Base-by-base conservation (phyloP, 2,888 invertebrate genomes). In the Epinotia nisella region DNA sequence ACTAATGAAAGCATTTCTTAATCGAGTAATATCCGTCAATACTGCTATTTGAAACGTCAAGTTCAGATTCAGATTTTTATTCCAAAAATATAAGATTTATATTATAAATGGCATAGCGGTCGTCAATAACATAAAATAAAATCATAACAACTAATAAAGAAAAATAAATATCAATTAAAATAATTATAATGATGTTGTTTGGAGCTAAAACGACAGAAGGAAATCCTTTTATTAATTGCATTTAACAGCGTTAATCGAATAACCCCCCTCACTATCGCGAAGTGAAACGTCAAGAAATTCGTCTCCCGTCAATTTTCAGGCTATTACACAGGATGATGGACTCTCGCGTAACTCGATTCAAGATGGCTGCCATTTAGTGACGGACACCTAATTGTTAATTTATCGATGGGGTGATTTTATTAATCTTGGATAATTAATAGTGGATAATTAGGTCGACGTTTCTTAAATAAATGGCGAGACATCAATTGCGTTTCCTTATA, bases 281-380 rank as follows among this genome's bases (percentile, higher is more conserved):
- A 41, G 67, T 60, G 56, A 73, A 73, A 69, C 64, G 73, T 64
- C 64, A 73, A 73, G 73, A 73, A 73, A 73, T 74, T 74, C 70
- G 73, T 70, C 59, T 67, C 29, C 67, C 70, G 61, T 45, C 73
- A 77, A 77, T 78, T 78, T 77, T 75, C 75, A 70, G 65, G 69
- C 71, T 41, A 78, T 78, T 78, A 76, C 29, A 67, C 60, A 45
- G 62, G 75, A 59, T 78, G 77, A 78, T 78, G 78, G 78, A 75
- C 75, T 75, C 58, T n/a, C 69, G 58, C 45, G 41, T 76, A 76
- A 76, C 75, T 70, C 66, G 61, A 75, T 75, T 74, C 71, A 58
- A 64, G 74, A 65, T 60, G 75, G 51, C 59, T 39, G 67, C 62
- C 55, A 41, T 65, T 58, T 70, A 71, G 71, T 71, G 74, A 74